Evolutionary conservation across 2,797 vertebrate genomes (phyloP).

Genomic region (Anas georgica): DNA sequence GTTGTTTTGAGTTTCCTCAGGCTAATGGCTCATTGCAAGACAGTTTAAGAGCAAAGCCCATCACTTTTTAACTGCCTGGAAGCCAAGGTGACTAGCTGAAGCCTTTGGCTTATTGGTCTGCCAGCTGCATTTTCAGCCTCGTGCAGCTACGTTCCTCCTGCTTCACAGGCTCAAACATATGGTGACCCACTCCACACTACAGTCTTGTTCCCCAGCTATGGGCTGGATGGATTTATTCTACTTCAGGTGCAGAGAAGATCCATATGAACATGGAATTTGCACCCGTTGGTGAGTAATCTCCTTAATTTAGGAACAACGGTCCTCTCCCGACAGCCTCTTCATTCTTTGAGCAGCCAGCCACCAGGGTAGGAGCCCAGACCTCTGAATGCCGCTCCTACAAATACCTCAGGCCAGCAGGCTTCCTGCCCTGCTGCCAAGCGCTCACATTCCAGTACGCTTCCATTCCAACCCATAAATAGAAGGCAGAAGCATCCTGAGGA

Average conservation of each 20-base stretch:
- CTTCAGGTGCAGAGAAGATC: neutral
- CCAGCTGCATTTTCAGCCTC: neutral
- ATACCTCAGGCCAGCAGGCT: neutral
- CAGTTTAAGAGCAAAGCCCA: neutral
- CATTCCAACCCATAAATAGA: neutral
- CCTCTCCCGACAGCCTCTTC: neutral
- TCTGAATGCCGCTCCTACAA: neutral
- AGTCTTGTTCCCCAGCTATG: neutral
- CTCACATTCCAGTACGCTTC: neutral
- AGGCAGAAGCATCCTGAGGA: neutral
- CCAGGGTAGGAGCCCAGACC: neutral
- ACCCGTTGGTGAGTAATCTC: neutral
- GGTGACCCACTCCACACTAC: neutral
- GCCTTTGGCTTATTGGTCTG: neutral
- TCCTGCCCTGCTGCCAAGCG: neutral
- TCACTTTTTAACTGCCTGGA: neutral
- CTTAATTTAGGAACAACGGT: slow-evolving; percentile 1
- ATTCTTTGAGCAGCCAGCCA: neutral
- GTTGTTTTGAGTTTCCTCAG: neutral
- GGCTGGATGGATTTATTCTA: neutral
- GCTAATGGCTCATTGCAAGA: neutral
- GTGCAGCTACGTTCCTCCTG: neutral
- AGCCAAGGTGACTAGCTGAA: neutral
- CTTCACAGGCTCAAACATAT: slow-evolving; percentile 23
- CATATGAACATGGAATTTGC: neutral